phyloP scores from a whole-genome alignment of 2,113 vertebrate genomes.

The Elanoides forficatus region DNA sequence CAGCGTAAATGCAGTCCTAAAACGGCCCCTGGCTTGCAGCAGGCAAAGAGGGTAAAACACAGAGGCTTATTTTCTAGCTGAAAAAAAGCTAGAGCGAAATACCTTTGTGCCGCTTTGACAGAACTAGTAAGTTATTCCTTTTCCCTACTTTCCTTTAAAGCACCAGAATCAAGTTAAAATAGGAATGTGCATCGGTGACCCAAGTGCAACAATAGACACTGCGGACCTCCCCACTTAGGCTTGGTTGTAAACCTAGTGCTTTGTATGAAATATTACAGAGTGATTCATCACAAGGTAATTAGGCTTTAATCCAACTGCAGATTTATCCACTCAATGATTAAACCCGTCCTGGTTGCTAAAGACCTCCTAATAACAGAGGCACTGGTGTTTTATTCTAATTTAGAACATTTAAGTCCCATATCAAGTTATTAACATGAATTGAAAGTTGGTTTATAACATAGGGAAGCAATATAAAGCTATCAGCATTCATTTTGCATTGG shows the following conservation, averaged over 20 bases:
- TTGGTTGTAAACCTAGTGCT: not conserved
- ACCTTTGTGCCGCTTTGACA: not conserved
- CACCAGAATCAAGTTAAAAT: not conserved
- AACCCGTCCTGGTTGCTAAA: not conserved
- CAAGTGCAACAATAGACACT: not conserved
- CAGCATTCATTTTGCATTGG: not conserved
- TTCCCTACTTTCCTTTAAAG: not conserved
- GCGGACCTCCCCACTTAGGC: not conserved
- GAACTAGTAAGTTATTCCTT: not conserved
- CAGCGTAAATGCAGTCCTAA: not conserved
- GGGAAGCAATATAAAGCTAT: not conserved
- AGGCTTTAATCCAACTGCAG: slow-evolving; percentile 26
- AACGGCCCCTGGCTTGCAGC: not conserved
- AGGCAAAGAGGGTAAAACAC: not conserved
- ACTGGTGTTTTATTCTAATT: not conserved
- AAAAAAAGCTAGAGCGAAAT: not conserved
- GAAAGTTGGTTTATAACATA: not conserved
- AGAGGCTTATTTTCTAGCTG: not conserved
- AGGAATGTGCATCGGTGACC: not conserved
- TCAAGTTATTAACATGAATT: not conserved
- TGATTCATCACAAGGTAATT: slow-evolving; percentile 23
- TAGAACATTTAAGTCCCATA: not conserved
- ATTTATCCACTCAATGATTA: slow-evolving; percentile 6
- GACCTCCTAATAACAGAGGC: not conserved
- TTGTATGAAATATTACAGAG: not conserved